Evolutionary conservation across 2,888 invertebrate genomes (phyloP), one percentile per base, ranked within the genome.

Genomic region (Formica aserva): DNA sequence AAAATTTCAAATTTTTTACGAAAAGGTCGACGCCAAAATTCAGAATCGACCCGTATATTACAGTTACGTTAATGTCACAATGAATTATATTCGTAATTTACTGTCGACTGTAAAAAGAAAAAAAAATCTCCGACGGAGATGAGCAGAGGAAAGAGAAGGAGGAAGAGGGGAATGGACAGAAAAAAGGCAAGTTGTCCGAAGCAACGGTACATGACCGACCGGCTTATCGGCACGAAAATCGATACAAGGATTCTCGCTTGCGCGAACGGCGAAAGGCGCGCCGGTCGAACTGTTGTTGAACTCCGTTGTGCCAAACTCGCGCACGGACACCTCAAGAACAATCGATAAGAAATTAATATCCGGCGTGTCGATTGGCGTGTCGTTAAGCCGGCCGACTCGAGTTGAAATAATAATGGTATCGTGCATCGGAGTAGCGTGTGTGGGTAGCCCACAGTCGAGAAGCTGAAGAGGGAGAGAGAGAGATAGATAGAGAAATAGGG

Each of bases 281-380:
- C 41, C 57, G 22, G 41, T 41, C 71, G 22, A 57, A 60, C 22
- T 41, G 41, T 29, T 78, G 55, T 67, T 32, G 69, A 52, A 52
- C 32, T 48, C 32, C 4, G 69, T 32, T 72, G 62, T 52, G 48
- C 62, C 72, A 48, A 75, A 67, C 67, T 78, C 83, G 74, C 71
- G 26, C 69, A 45, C 67, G 77, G 90, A 90, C 91, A 90, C 91
- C 41, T 86, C 52, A 29, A 85, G 87, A 90, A 92, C 91, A 92
- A 92, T 93, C 92, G 94, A 93, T 93, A 92, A 93, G 91, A 91
- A 93, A 93, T 93, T 93, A 92, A 93, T 93, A 93, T 93, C 92
- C 92, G 88, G 90, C 89, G 88, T 89, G 93, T 93, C 91, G 94
- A 94, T 94, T 92, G 94, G 92, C 52, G 52, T 52, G 52, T 93